These are phyloP conservation scores for Chrysaora quinquecirrha DNA, from an alignment of 30 jellyfish, hydroid and myxozoan genomes.

Conservation along the genomic window DNA sequence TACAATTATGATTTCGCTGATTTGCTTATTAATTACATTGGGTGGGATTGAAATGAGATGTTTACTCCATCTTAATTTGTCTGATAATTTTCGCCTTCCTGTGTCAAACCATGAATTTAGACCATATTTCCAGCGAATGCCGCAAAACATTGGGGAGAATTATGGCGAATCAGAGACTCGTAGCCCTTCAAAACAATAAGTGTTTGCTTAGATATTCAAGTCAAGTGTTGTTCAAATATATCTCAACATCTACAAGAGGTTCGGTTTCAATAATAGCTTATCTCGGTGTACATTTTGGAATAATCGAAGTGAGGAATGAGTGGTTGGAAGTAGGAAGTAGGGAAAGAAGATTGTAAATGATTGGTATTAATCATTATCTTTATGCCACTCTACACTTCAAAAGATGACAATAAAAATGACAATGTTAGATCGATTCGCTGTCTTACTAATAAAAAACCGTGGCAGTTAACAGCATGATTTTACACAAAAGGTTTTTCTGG, in stretches of 20 bases:
- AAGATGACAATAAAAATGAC: not conserved
- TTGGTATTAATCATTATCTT: not conserved
- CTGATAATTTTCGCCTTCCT: conserved; percentile 42
- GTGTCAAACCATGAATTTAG: conserved; percentile 52
- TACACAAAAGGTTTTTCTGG: not conserved
- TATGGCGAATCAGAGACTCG: no score
- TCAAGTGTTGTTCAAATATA: not conserved
- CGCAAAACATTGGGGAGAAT: no score
- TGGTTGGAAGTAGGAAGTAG: no score
- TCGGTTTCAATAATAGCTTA: no score
- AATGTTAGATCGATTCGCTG: not conserved
- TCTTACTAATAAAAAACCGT: not conserved
- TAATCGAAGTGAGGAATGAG: no score
- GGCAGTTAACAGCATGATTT: not conserved
- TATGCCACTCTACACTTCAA: not conserved
- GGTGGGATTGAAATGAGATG: not conserved
- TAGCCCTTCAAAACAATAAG: not conserved
- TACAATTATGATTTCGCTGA: not conserved
- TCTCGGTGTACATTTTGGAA: no score
- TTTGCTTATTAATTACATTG: not conserved
- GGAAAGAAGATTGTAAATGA: no score
- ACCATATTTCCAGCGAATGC: conserved; percentile 5
- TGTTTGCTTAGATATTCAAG: not conserved
- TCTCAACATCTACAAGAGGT: no score
- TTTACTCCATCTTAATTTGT: not conserved